Evolutionary conservation across 2,113 vertebrate genomes (phyloP).

Genomic region (Psilopogon haemacephalus): DNA sequence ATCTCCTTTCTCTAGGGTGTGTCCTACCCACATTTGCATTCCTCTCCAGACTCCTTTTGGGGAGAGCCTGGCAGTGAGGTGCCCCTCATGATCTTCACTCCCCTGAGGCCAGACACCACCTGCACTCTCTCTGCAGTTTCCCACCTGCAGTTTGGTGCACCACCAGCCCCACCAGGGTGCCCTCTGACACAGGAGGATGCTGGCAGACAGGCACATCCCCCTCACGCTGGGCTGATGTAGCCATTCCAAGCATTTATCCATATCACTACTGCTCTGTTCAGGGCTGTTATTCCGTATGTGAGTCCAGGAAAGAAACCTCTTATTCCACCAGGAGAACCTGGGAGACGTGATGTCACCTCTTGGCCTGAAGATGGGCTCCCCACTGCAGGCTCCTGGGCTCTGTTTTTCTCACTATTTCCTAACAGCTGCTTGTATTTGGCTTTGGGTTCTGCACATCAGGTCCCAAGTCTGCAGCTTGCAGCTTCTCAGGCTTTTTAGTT

Average conservation of each 20-base stretch:
- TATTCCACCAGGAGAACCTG: background rate
- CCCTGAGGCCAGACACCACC: accelerated
- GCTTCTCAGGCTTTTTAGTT: background rate
- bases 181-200: accelerated
- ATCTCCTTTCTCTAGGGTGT: background rate
- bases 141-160: background rate
- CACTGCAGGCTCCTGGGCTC: background rate
- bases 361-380: background rate
- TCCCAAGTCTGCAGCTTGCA: background rate
- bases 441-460: background rate
- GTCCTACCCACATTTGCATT: background rate
- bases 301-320: background rate
- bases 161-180: background rate
- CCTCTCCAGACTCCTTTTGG: background rate
- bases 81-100: background rate
- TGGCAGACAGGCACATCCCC: background rate
- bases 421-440: background rate
- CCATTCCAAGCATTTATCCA: background rate
- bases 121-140: background rate
- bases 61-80: background rate
- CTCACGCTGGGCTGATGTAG: background rate
- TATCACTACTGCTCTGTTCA: background rate
- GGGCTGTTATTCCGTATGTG: background rate
- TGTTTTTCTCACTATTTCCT: background rate
- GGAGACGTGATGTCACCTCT: background rate